Percentiles rank a stretch among this genome's conserved stretches.
Conservation (phyloP, 2,113 vertebrate species). For the Alectura lathami region DNA sequence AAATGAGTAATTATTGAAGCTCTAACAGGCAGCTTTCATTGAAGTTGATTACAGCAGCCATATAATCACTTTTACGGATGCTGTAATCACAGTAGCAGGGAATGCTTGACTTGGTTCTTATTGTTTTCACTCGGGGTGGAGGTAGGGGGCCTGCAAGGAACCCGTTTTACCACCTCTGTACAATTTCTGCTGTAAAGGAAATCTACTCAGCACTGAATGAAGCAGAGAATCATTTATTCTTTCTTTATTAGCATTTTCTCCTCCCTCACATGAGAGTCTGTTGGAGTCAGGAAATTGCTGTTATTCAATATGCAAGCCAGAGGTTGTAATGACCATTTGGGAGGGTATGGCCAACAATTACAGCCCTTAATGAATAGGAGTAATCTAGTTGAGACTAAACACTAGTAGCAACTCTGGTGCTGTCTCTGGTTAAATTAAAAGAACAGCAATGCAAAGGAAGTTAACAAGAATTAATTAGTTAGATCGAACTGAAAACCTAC, state of each 20-base stretch:
- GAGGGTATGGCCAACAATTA: conserved; percentile 88
- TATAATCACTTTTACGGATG: conserved; percentile 90
- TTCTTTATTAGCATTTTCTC: conserved; percentile 86
- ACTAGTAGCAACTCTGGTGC: conserved; percentile 79
- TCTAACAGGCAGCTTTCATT: conserved; percentile 90
- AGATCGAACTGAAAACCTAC: conserved; percentile 86
- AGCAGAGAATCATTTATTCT: conserved; percentile 84
- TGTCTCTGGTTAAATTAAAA: conserved; percentile 87
- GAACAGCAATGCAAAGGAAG: conserved; percentile 84
- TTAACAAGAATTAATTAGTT: conserved; percentile 94
- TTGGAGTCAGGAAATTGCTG: conserved; percentile 87
- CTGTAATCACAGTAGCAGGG: conserved; percentile 87
- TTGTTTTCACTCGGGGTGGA: conserved; percentile 85
- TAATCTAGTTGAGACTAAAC: conserved; percentile 86
- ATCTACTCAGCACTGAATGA: conserved; percentile 83
- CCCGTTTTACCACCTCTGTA: conserved; percentile 80
- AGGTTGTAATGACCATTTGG: conserved; percentile 87
- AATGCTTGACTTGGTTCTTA: conserved; percentile 87
- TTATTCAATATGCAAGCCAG: conserved; percentile 85
- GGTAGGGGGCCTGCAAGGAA: conserved; percentile 82
- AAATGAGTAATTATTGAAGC: conserved; percentile 91
- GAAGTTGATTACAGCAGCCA: conserved; percentile 88
- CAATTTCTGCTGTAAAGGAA: conserved; percentile 84
- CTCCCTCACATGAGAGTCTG: conserved; percentile 81
- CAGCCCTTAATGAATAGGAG: conserved; percentile 84